phyloP scores from a whole-genome alignment of 2,888 invertebrate species.

The Cancer borealis region DNA sequence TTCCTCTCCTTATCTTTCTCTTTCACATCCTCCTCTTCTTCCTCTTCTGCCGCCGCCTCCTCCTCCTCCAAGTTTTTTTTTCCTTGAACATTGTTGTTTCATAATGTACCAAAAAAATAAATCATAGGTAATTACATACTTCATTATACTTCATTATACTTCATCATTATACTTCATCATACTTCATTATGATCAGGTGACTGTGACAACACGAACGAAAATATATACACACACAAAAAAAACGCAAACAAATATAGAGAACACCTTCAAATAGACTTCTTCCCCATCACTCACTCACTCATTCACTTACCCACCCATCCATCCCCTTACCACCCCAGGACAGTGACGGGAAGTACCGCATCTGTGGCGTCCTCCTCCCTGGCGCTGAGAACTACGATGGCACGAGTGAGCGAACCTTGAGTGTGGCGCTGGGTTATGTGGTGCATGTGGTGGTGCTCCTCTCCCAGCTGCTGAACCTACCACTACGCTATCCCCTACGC shows the following conservation, averaged over 20 bases:
- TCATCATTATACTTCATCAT: no score
- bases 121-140: no score
- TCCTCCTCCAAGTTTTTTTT: no score
- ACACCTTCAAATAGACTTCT: neutral
- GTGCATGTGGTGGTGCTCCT: constrained; percentile 75
- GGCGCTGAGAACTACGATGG: constrained; percentile 72
- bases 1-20: neutral
- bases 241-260: neutral
- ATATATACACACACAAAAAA: no score
- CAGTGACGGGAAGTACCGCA: constrained; percentile 55
- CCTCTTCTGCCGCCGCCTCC: no score
- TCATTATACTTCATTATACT: no score
- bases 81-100: no score
- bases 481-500: constrained; percentile 74
- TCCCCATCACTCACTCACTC: neutral
- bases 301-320: neutral
- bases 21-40: neutral
- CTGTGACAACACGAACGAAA: no score
- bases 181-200: no score
- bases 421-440: constrained; percentile 74
- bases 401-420: constrained; percentile 55
- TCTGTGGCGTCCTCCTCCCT: constrained; percentile 72
- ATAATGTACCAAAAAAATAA: no score
- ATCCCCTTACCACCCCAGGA: constrained; percentile 55
- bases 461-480: constrained; percentile 74